Evolutionary conservation across 2,888 invertebrate species (phyloP), one percentile per base, ranked within the genome.

Genomic region (Apamea epomidion): DNA sequence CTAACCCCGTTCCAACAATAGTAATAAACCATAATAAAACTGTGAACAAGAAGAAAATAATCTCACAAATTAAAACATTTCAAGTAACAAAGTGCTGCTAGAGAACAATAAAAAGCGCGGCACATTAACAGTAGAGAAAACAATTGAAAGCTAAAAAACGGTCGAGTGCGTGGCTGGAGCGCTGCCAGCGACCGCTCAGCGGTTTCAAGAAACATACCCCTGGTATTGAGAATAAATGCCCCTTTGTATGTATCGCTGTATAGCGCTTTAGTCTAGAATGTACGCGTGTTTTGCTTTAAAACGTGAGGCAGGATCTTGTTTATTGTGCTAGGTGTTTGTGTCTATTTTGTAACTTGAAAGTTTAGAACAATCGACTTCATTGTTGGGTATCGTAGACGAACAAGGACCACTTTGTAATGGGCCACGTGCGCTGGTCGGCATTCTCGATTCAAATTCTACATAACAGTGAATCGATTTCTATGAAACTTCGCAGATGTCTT

Each of bases 121-220:
- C 65, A 83, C 83, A 83, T 87, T 87, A 87, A 85, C 87, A 85
- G 85, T 80, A 78, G 82, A 82, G 84, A 87, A 87, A 87, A 87
- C 89, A 89, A 89, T 88, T 89, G 88, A 83, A 85, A 83, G 84
- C 83, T 85, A 80, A 89, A 88, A 88, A 89, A 81, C 82, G 83
- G 73, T 87, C 64, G 81, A 89, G 89, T 82, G 86, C 83, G 88
- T 84, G 82, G 75, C 76, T 89, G 89, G 89, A 84, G 75, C 75
- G 76, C 70, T 67, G 89, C 89, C 89, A 89, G 81, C 80, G 10
- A 70, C 60, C 81, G 82, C 82, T 84, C 85, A 74, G 79, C 81
- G 83, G 81, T 75, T 76, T 42, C 51, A 80, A 87, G 86, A 79
- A 86, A 87, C 86, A 86, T 80, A 73, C 81, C 85, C 72, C 67